These are phyloP conservation scores for Acanthosepion pharaonis DNA, from an alignment of 2,888 invertebrate genomes.

Conservation along the genomic window DNA sequence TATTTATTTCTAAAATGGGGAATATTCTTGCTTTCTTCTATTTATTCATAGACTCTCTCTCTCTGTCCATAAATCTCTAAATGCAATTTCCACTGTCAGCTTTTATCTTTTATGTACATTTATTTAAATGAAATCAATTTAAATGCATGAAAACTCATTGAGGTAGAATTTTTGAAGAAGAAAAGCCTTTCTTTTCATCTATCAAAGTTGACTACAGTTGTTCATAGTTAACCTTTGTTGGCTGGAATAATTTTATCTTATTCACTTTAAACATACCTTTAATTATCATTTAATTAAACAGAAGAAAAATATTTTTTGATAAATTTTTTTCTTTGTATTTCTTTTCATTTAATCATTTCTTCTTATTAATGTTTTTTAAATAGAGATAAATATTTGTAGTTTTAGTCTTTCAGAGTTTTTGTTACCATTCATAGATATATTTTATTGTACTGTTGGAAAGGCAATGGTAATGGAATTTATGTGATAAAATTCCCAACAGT, in stretches of 20 bases:
- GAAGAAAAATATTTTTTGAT: neutral
- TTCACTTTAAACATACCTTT: neutral
- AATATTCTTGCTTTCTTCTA: too few relatives aligned
- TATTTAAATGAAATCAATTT: slow-evolving; percentile 25
- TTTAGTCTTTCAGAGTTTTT: too few relatives aligned
- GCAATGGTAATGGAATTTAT: too few relatives aligned
- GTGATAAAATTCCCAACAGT: too few relatives aligned
- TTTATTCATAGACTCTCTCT: too few relatives aligned
- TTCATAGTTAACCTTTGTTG: neutral
- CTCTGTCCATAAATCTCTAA: neutral
- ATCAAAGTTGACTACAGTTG: neutral
- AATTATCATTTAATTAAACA: neutral
- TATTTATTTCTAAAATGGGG: too few relatives aligned
- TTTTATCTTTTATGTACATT: neutral
- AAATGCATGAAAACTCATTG: neutral
- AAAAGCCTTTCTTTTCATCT: neutral
- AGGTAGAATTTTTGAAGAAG: neutral
- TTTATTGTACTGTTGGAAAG: too few relatives aligned
- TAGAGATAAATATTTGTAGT: too few relatives aligned
- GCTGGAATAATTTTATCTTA: neutral
- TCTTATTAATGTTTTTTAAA: neutral
- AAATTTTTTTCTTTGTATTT: neutral
- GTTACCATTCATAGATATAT: too few relatives aligned
- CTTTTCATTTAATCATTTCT: neutral
- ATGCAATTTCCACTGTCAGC: neutral